Base-by-base conservation (phyloP, 2,113 vertebrate genomes). In the Cinclus mexicanus region DNA sequence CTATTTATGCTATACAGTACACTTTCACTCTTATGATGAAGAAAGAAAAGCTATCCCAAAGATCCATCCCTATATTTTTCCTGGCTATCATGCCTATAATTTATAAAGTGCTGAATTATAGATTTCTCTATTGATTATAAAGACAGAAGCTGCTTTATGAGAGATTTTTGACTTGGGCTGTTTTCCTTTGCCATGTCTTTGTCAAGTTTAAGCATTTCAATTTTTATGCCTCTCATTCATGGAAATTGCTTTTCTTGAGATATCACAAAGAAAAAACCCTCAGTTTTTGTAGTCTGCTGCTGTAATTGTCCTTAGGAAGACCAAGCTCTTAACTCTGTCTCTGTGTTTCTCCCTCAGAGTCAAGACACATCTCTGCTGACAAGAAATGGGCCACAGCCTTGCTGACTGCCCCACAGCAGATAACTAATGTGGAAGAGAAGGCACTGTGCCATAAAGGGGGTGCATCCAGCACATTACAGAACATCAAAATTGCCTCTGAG, bases 371-470 rank as follows among this genome's bases (percentile, higher is more conserved):
- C 14, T 78, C 22, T 61, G 6, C 14, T 67, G 49, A 18, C 2
- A 31, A 44, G 37, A 53, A 89, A n/a, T 2, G 26, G 21, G 11
- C 2, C 18, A 26, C 18, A 59, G 53, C 3, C n/a, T 49, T 39
- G 14, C 6, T 78, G 12, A 8, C 6, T 65, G 23, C 23, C 42
- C 25, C n/a, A 50, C 4, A 28, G 35, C 23, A 60, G 49, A 13
- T 5, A 55, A 46, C 6, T 24, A 21, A 71, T 4, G 2, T 8
- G 28, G 15, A 85, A 60, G 25, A 35, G n/a, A 67, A 17, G 12
- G 23, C 21, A 50, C 10, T 16, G 2, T 18, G 19, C 25, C 1
- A 0, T 47, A 46, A 72, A 64, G 9, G 6, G 2, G 1, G 6
- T 41, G 6, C 16, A 52, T n/a, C 7, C 15, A 83, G 11, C 15